Evolutionary conservation across 2,888 invertebrate genomes (phyloP).

Genomic region (Eucriotettix oculatus): DNA sequence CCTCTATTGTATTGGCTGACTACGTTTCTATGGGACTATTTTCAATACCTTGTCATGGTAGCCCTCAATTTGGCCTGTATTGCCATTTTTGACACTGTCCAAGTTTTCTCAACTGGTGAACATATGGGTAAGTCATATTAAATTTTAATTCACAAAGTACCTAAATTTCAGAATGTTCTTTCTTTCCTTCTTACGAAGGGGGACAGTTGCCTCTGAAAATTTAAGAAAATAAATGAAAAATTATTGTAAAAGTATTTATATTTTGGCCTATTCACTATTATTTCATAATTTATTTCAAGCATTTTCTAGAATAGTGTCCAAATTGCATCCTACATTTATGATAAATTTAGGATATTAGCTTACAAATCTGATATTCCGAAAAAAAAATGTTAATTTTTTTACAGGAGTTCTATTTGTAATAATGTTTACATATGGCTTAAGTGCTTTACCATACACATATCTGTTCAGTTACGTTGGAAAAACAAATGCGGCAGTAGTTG

Average conservation of each 20-base stretch:
- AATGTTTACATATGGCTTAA: not conserved
- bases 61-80: not conserved
- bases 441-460: not conserved
- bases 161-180: not conserved
- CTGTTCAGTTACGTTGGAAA: not conserved
- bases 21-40: not conserved
- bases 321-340: no score
- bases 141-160: not conserved
- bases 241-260: no score
- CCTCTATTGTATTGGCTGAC: not conserved
- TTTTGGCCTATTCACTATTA: no score
- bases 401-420: not conserved
- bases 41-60: not conserved
- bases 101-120: not conserved
- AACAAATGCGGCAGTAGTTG: not conserved
- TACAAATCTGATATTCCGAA: no score
- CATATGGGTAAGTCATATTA: not conserved
- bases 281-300: no score
- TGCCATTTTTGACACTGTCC: not conserved
- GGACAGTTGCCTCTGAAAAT: no score
- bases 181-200: no score
- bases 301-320: no score
- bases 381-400: not conserved
- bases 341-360: no score
- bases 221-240: no score